phyloP scores from a whole-genome alignment of 2,888 invertebrate species.

The Diarsia brunnea region DNA sequence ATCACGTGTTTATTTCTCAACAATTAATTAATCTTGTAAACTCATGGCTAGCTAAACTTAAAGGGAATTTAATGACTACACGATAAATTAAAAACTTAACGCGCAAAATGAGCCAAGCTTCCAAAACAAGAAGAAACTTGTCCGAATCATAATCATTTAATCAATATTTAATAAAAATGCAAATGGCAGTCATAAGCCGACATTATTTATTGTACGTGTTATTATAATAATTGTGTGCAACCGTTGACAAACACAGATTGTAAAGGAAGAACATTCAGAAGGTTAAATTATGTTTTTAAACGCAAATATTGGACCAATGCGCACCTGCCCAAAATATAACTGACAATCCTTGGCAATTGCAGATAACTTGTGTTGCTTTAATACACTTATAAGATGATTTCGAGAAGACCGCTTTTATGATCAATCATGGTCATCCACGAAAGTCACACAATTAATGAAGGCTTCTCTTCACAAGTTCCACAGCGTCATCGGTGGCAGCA shows the following conservation, averaged over 20 bases:
- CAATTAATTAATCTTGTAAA: constrained; percentile 46
- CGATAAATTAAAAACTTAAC: constrained; percentile 60
- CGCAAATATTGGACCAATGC: not conserved
- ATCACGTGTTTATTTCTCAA: constrained; percentile 51
- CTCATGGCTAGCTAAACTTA: constrained; percentile 5
- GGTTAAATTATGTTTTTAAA: not conserved
- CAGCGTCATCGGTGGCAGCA: not conserved
- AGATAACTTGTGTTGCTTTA: not conserved
- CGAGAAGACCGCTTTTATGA: not conserved
- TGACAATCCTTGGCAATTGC: not conserved
- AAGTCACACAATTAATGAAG: not conserved
- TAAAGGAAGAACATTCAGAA: constrained; percentile 26
- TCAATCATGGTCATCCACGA: not conserved
- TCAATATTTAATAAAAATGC: constrained; percentile 68
- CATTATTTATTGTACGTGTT: constrained; percentile 60
- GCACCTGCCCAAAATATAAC: not conserved
- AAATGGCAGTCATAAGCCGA: constrained; percentile 53
- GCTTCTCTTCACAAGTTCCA: not conserved
- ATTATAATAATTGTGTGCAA: constrained; percentile 63
- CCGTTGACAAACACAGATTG: constrained; percentile 55
- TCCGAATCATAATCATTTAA: constrained; percentile 55
- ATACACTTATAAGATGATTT: not conserved
- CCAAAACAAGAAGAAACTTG: constrained; percentile 54
- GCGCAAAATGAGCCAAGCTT: constrained; percentile 32
- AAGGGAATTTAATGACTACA: constrained; percentile 35